Conservation (phyloP, 2,113 vertebrate genomes). For the Lanius ludovicianus region DNA sequence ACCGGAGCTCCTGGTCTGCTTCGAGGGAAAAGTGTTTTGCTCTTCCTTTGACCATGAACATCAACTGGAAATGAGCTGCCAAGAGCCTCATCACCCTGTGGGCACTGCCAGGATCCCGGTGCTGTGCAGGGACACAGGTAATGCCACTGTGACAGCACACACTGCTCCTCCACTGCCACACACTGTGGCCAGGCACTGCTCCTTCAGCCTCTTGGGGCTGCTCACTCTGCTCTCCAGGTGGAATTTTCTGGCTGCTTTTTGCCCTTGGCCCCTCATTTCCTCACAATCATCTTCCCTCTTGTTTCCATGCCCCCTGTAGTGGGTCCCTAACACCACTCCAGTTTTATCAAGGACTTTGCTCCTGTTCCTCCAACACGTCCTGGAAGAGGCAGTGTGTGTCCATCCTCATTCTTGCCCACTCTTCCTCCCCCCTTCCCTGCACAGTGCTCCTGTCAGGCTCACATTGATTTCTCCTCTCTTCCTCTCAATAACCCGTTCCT, state of each 20-base stretch:
- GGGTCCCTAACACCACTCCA: not conserved
- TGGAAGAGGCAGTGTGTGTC: not conserved
- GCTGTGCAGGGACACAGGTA: not conserved
- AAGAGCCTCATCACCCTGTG: not conserved
- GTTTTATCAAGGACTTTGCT: not conserved
- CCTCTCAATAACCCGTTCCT: conserved; percentile 19
- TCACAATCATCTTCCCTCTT: not conserved
- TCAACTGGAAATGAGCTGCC: not conserved
- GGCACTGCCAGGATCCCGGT: not conserved
- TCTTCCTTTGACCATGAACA: not conserved
- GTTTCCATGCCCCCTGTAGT: not conserved
- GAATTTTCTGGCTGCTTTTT: not conserved
- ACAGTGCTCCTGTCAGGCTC: not conserved
- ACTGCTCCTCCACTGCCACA: not conserved
- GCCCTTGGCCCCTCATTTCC: not conserved
- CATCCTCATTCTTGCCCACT: not conserved
- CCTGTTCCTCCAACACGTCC: not conserved
- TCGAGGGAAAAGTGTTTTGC: not conserved
- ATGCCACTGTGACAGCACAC: not conserved
- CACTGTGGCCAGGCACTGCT: fast-evolving
- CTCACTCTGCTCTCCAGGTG: not conserved
- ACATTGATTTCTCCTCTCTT: conserved; percentile 44
- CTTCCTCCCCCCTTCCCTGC: not conserved
- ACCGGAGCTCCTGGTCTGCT: fast-evolving
- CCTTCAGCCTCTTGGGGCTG: not conserved